These are phyloP conservation scores for Apodemus agrarius DNA, from an alignment of 2,797 vertebrate genomes.

Conservation along the genomic window DNA sequence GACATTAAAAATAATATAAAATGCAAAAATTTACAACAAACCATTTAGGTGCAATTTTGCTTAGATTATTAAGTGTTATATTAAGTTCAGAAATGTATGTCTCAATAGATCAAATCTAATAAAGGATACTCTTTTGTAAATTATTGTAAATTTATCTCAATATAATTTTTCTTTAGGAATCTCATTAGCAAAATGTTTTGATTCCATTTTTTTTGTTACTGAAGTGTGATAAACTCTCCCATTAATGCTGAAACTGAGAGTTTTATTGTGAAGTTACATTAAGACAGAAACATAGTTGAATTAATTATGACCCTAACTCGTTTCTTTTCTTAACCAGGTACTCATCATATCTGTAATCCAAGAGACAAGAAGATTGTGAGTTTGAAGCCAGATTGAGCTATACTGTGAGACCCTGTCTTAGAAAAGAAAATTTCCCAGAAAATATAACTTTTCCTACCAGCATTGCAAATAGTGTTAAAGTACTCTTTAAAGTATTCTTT, in stretches of 20 bases:
- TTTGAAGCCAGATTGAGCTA: background rate
- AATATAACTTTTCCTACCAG: background rate
- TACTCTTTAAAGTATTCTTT: background rate
- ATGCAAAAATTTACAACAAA: background rate
- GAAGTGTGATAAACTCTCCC: background rate
- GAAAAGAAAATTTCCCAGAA: background rate
- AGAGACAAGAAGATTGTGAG: background rate
- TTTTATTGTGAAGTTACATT: background rate
- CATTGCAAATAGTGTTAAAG: background rate
- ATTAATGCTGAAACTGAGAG: background rate
- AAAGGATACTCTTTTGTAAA: background rate
- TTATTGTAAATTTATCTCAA: background rate
- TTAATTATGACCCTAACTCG: background rate
- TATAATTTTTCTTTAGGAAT: background rate
- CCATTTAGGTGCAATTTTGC: background rate
- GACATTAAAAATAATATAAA: background rate
- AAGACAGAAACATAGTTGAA: background rate
- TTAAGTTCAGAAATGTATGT: background rate
- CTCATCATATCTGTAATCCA: background rate
- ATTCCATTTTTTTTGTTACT: background rate
- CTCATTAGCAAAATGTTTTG: background rate
- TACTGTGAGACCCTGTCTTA: background rate
- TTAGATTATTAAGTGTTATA: background rate
- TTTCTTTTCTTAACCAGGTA: background rate
- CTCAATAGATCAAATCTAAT: background rate